phyloP scores from a whole-genome alignment of 2,113 vertebrate species.

The Malurus elegans region DNA sequence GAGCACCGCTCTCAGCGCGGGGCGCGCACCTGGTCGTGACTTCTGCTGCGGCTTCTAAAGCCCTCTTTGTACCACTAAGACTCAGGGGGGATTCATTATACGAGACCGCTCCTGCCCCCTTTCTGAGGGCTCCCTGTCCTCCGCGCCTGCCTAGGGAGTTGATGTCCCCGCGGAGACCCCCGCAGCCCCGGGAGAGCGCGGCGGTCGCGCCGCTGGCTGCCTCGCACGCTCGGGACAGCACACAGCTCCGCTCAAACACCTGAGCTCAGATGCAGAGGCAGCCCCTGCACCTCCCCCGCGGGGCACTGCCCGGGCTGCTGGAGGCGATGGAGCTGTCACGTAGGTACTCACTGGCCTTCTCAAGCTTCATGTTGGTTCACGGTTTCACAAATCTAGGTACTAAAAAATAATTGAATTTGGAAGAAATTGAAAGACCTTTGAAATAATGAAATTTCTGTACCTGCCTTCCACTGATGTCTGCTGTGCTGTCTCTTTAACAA shows the following conservation, averaged over 20 bases:
- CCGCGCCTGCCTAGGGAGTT: background rate
- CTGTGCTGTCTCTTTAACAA: background rate
- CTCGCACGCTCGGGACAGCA: background rate
- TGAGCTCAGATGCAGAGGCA: fast-evolving
- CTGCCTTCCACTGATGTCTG: background rate
- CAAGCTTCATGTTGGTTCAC: background rate
- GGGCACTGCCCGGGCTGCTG: background rate
- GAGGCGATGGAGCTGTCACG: background rate
- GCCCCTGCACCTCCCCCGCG: background rate
- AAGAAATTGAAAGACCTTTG: background rate
- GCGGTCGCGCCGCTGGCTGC: background rate
- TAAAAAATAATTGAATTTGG: background rate
- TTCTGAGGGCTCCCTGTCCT: background rate
- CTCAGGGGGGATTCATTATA: background rate
- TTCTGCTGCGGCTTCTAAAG: background rate
- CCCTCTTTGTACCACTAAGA: background rate
- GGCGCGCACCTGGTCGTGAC: no score
- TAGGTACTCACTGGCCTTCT: background rate
- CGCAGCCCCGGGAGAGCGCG: background rate
- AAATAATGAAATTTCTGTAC: background rate
- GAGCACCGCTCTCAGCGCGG: background rate
- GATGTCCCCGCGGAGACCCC: background rate
- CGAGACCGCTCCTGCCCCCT: no score
- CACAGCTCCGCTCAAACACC: background rate
- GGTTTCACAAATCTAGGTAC: background rate